Evolutionary conservation across 1,140 invertebrate genomes (phyloP).

Genomic region (Zaprionus camerounensis): DNA sequence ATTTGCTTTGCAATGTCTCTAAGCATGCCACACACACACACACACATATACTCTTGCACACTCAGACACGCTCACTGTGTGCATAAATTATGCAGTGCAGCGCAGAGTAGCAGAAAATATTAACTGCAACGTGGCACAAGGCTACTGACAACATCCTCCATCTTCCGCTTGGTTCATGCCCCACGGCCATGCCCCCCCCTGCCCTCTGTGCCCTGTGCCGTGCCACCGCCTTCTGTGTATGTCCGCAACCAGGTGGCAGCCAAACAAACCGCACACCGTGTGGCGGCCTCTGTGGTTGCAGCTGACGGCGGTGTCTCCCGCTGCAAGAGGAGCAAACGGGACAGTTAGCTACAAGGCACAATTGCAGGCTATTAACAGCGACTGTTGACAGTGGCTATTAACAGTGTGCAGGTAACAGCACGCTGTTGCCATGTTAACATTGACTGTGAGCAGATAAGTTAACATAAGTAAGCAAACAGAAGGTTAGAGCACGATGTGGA

Average conservation of each 20-base stretch:
- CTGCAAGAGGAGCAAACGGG: background rate
- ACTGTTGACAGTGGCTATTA: background rate
- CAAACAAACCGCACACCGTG: slow-evolving; percentile 70
- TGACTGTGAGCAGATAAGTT: background rate
- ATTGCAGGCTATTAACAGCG: background rate
- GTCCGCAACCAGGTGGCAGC: slow-evolving; percentile 58
- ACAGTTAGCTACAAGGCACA: background rate
- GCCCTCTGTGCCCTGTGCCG: background rate
- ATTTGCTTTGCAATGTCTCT: slow-evolving; percentile 45
- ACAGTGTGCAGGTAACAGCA: background rate
- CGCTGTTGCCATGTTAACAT: background rate
- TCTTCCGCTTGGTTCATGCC: slow-evolving; percentile 2
- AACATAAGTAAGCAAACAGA: background rate
- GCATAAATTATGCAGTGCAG: slow-evolving; percentile 73
- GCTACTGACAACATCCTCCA: slow-evolving; percentile 1
- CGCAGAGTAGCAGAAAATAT: slow-evolving; percentile 75
- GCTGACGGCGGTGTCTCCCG: slow-evolving; percentile 20
- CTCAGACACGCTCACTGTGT: slow-evolving; percentile 37
- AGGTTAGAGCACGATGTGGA: background rate
- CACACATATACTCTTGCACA: slow-evolving; percentile 14
- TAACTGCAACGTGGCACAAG: slow-evolving; percentile 62
- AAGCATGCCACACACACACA: slow-evolving; percentile 37
- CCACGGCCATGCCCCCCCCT: background rate
- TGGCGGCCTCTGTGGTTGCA: slow-evolving; percentile 36
- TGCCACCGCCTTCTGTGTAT: background rate